phyloP scores from a whole-genome alignment of 2,888 invertebrate species.

The Acronicta psi region DNA sequence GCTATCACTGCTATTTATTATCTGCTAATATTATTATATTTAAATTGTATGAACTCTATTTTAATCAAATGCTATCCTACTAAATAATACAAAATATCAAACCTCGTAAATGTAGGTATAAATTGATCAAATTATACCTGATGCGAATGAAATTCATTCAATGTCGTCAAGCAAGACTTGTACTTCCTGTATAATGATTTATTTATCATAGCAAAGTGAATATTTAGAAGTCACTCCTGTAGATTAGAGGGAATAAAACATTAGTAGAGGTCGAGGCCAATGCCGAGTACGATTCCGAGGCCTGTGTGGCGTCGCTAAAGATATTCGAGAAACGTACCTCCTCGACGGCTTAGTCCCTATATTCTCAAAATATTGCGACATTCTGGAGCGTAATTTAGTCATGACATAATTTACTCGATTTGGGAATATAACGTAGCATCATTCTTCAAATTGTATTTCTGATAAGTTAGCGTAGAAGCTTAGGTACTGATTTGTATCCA shows the following conservation, averaged over 20 bases:
- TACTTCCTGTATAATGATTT: constrained; percentile 63
- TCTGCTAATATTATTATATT: too few species aligned
- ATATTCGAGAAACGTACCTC: constrained; percentile 63
- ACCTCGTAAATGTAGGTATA: not conserved
- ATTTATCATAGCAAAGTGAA: constrained; percentile 69
- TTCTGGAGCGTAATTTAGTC: constrained; percentile 12
- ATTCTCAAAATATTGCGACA: constrained; percentile 60
- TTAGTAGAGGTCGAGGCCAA: constrained; percentile 51
- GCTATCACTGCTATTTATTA: too few species aligned
- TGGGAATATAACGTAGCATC: not conserved
- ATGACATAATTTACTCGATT: not conserved
- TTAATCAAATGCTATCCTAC: too few species aligned
- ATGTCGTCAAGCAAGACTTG: constrained; percentile 1
- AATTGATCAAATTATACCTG: constrained; percentile 1
- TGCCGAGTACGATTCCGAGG: constrained; percentile 19
- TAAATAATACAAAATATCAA: not conserved
- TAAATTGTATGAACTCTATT: too few species aligned
- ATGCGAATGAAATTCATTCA: not conserved
- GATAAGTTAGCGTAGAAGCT: too few species aligned
- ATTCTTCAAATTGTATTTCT: too few species aligned
- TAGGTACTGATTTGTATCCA: too few species aligned
- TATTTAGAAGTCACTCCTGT: constrained; percentile 65
- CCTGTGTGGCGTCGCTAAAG: constrained; percentile 46
- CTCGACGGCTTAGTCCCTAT: constrained; percentile 55
- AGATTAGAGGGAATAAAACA: constrained; percentile 72